Conservation (phyloP, 2,888 invertebrate genomes). For the Calameuta pallipes region DNA sequence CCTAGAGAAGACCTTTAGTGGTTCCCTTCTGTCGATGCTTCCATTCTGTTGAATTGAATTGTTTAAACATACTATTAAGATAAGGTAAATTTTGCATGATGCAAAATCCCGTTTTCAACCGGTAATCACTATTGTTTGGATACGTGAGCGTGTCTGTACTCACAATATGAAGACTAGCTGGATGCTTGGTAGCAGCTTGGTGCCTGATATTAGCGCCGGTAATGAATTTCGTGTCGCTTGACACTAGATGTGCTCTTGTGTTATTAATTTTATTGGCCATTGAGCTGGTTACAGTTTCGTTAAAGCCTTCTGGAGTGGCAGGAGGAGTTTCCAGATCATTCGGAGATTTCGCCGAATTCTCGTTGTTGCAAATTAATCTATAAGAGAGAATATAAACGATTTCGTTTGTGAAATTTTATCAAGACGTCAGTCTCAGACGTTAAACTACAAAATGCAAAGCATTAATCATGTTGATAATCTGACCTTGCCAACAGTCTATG, state of each 20-base stretch:
- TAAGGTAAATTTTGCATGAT: neutral
- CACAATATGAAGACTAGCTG: conserved; percentile 40
- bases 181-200: conserved; percentile 37
- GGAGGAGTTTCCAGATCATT: conserved; percentile 43
- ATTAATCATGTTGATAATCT: conserved; percentile 26
- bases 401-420: neutral
- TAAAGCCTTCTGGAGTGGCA: conserved; percentile 44
- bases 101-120: no score
- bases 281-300: conserved; percentile 43
- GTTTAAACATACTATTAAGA: neutral
- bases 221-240: conserved; percentile 33
- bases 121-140: no score
- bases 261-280: conserved; percentile 37
- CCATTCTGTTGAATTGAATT: conserved; percentile 43
- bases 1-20: conserved; percentile 34
- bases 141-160: conserved; percentile 15
- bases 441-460: neutral
- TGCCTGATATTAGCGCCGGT: conserved; percentile 37
- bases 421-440: neutral
- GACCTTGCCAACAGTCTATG: conserved; percentile 76
- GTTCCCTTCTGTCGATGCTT: conserved; percentile 39
- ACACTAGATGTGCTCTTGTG: conserved; percentile 30
- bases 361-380: conserved; percentile 47
- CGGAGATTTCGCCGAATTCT: conserved; percentile 38
- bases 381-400: neutral